Percentiles rank a stretch among this genome's conserved stretches.
Evolutionary conservation across 2,113 vertebrate genomes (phyloP).

Genomic region (Lepus europaeus): DNA sequence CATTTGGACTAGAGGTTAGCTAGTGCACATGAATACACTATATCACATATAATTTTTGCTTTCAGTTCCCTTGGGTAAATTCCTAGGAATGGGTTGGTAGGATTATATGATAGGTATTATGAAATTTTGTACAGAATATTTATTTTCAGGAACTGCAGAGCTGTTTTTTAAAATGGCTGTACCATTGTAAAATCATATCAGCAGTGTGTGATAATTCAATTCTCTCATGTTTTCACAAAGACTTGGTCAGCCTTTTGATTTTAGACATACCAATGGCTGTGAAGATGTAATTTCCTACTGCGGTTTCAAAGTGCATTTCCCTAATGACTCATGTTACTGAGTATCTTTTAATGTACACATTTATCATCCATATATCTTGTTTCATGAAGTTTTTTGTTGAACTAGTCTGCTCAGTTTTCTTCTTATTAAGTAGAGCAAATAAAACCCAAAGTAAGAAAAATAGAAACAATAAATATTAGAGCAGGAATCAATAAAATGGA

Average conservation of each 20-base stretch:
- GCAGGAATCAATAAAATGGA: not conserved
- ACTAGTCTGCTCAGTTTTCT: not conserved
- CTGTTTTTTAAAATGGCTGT: not conserved
- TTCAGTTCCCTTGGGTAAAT: not conserved
- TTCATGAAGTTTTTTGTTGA: not conserved
- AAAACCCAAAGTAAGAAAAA: conserved; percentile 22
- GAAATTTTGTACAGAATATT: not conserved
- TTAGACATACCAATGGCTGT: not conserved
- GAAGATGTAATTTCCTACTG: not conserved
- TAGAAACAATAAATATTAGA: not conserved
- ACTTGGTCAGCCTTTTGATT: not conserved
- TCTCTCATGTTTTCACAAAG: not conserved
- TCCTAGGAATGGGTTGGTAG: not conserved
- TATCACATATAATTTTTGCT: not conserved
- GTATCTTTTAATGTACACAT: not conserved
- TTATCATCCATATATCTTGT: not conserved
- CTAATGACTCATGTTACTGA: not conserved
- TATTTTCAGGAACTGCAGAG: not conserved
- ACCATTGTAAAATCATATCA: not conserved
- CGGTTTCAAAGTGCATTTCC: not conserved
- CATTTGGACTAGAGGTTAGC: not conserved
- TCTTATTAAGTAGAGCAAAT: not conserved
- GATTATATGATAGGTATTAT: not conserved
- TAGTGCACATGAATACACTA: not conserved
- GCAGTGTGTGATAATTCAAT: not conserved